phyloP scores from a whole-genome alignment of 2,113 vertebrate species.

The Lanius ludovicianus region DNA sequence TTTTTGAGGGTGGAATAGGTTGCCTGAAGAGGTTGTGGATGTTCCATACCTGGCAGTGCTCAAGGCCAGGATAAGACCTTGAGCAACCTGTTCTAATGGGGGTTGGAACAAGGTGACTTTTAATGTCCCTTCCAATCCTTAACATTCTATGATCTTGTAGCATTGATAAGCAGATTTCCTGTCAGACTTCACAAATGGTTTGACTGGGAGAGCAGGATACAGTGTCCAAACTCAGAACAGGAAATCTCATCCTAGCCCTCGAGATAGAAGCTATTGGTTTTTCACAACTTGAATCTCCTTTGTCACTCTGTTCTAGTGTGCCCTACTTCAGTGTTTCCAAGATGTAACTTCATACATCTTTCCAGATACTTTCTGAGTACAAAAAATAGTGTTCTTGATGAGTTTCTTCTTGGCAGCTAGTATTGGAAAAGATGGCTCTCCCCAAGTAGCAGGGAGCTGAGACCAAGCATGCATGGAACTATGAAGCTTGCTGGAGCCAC shows the following conservation, averaged over 20 bases:
- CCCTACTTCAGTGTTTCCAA: background rate
- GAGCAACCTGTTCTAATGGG: background rate
- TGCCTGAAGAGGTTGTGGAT: background rate
- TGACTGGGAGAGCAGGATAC: background rate
- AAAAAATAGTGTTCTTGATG: background rate
- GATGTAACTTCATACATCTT: background rate
- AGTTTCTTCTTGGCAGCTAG: background rate
- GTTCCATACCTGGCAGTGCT: background rate
- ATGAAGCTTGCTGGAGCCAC: background rate
- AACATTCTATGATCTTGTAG: background rate
- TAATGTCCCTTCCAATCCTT: background rate
- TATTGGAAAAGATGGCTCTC: background rate
- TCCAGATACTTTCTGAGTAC: background rate
- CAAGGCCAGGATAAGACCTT: background rate
- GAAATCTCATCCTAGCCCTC: background rate
- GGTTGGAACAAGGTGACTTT: background rate
- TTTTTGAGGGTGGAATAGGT: background rate
- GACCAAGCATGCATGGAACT: background rate
- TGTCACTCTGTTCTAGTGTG: background rate
- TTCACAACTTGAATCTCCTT: background rate
- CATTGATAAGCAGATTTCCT: background rate
- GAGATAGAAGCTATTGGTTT: background rate
- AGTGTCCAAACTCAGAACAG: background rate
- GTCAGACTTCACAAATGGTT: background rate
- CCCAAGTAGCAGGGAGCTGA: background rate